phyloP scores from a whole-genome alignment of 2,888 invertebrate species.

The Trissoscelio sp. region DNA sequence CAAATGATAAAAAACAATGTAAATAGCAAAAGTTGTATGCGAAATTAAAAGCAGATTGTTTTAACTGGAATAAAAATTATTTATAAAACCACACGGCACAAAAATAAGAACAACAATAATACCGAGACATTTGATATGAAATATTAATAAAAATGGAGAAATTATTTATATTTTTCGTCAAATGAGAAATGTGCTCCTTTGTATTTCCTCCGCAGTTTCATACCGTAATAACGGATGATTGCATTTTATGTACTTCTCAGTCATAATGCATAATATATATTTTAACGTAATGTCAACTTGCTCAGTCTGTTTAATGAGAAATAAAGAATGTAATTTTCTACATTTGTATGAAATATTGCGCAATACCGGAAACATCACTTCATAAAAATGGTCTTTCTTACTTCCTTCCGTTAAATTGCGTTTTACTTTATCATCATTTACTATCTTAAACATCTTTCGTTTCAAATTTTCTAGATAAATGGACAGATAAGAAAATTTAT shows the following conservation, averaged over 20 bases:
- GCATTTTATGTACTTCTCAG: constrained; percentile 26
- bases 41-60: too few species aligned
- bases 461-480: too few species aligned
- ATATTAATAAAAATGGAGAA: constrained; percentile 1
- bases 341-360: constrained; percentile 37
- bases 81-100: too few species aligned
- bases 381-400: constrained; percentile 1
- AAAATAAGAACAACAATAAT: too few species aligned
- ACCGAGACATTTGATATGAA: background rate
- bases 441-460: background rate
- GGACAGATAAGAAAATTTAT: too few species aligned
- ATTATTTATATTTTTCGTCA: constrained; percentile 13
- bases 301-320: constrained; percentile 44
- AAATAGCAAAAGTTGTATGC: too few species aligned
- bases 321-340: constrained; percentile 44
- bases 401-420: background rate
- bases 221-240: constrained; percentile 28
- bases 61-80: too few species aligned
- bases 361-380: constrained; percentile 15
- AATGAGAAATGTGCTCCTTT: constrained; percentile 10
- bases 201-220: constrained; percentile 23
- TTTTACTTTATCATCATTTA: constrained; percentile 8
- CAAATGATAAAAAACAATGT: background rate
- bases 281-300: constrained; percentile 40
- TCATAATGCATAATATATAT: constrained; percentile 34